These are phyloP conservation scores for Phrynosoma platyrhinos DNA, from an alignment of 2,113 vertebrate species.

Conservation along the genomic window DNA sequence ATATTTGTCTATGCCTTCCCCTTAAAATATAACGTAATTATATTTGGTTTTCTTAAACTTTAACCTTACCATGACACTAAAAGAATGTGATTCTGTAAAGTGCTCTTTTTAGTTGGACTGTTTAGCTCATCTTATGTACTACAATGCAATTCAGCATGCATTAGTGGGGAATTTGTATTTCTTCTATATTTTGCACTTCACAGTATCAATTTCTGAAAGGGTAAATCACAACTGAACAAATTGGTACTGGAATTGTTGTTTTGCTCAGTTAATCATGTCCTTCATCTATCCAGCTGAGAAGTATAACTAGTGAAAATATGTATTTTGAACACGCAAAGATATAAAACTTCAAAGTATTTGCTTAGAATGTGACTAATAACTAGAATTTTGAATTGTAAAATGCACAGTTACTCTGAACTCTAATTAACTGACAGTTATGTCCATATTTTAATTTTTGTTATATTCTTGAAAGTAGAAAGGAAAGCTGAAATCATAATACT, in stretches of 20 bases:
- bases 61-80: background rate
- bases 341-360: slow-evolving; percentile 29
- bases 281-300: slow-evolving; percentile 39
- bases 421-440: slow-evolving; percentile 49
- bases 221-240: slow-evolving; percentile 62
- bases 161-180: slow-evolving; percentile 60
- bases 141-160: slow-evolving; percentile 28
- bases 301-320: slow-evolving; percentile 46
- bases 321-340: slow-evolving; percentile 25
- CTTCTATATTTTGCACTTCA: slow-evolving; percentile 60
- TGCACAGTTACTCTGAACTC: slow-evolving; percentile 36
- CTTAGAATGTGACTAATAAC: slow-evolving; percentile 30
- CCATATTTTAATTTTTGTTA: slow-evolving; percentile 27
- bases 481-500: slow-evolving; percentile 23
- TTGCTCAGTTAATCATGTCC: slow-evolving; percentile 65
- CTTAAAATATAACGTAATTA: slow-evolving; percentile 16
- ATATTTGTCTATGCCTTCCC: background rate
- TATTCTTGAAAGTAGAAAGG: slow-evolving; percentile 48
- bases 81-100: slow-evolving; percentile 34
- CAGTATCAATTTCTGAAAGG: slow-evolving; percentile 65
- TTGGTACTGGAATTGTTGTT: slow-evolving; percentile 63
- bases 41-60: slow-evolving; percentile 14
- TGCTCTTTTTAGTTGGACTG: slow-evolving; percentile 59
- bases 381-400: slow-evolving; percentile 38
- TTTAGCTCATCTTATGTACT: slow-evolving; percentile 67